These are phyloP conservation scores for Python bivittatus DNA, from an alignment of 2,113 vertebrate species.

Conservation along the genomic window DNA sequence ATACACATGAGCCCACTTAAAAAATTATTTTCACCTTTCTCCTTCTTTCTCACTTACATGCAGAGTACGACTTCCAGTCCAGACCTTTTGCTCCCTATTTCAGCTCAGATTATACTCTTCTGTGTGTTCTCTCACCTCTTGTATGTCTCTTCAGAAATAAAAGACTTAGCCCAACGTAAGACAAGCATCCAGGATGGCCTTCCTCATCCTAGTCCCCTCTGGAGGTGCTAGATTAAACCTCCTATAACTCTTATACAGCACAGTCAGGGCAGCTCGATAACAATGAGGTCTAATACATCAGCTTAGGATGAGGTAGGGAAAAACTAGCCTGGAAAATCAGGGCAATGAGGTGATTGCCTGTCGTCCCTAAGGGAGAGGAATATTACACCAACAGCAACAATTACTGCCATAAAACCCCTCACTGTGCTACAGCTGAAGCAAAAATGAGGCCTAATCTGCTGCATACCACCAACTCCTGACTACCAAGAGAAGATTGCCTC, in stretches of 20 bases:
- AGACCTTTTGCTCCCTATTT: neutral
- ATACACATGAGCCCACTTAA: neutral
- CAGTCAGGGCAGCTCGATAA: neutral
- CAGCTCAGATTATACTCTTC: neutral
- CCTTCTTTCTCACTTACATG: neutral
- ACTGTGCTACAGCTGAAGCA: neutral
- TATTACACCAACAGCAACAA: neutral
- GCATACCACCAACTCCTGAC: neutral
- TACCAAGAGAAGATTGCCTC: neutral
- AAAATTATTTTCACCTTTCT: neutral
- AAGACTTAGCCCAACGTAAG: neutral
- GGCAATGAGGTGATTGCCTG: neutral
- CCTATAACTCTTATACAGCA: neutral
- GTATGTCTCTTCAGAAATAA: neutral
- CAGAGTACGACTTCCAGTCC: neutral
- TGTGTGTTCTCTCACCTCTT: neutral
- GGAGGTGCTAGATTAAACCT: neutral
- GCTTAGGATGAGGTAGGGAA: neutral
- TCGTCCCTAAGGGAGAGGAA: neutral
- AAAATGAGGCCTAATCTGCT: neutral
- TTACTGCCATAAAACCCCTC: neutral
- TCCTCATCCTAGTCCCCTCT: neutral
- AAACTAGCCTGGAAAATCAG: neutral
- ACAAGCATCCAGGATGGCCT: rapidly evolving
- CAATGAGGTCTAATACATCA: neutral